A percentile compares a stretch with the other conserved stretches of the same genome.
Conservation (phyloP, 2,113 vertebrate species). For the Dissostichus mawsoni region DNA sequence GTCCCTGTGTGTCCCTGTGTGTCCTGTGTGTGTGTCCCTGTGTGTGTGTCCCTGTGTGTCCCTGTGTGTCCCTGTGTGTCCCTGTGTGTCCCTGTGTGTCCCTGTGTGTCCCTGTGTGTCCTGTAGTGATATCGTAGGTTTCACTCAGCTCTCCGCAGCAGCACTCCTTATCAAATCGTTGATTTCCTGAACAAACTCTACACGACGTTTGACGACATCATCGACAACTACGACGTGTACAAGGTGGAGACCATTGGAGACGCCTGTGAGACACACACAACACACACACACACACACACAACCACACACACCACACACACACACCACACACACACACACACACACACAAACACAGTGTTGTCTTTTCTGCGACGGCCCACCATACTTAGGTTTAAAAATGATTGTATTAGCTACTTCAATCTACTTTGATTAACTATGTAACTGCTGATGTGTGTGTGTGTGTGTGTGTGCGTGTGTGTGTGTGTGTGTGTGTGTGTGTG, state of each 20-base stretch:
- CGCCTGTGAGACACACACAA: constrained; percentile 80
- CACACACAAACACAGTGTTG: not conserved
- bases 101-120: no score
- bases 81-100: no score
- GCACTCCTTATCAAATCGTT: constrained; percentile 87
- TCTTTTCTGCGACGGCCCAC: no score
- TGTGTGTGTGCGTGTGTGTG: no score
- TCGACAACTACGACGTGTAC: constrained; percentile 89
- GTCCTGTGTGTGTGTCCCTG: not conserved
- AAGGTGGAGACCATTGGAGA: constrained; percentile 90
- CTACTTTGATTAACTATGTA: no score
- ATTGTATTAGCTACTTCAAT: no score
- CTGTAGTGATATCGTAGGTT: constrained; percentile 89
- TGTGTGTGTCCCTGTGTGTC: constrained; percentile 15
- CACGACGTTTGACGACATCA: constrained; percentile 89
- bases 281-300: constrained; percentile 1
- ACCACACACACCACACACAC: constrained; percentile 4
- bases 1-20: no score
- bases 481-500: no score
- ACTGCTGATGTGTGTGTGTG: no score
- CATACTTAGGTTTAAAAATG: no score
- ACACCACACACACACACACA: not conserved
- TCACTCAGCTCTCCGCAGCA: constrained; percentile 89
- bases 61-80: no score
- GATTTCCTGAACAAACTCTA: constrained; percentile 90